These are phyloP conservation scores for Mantis religiosa DNA, from an alignment of 2,888 invertebrate genomes.

Conservation along the genomic window DNA sequence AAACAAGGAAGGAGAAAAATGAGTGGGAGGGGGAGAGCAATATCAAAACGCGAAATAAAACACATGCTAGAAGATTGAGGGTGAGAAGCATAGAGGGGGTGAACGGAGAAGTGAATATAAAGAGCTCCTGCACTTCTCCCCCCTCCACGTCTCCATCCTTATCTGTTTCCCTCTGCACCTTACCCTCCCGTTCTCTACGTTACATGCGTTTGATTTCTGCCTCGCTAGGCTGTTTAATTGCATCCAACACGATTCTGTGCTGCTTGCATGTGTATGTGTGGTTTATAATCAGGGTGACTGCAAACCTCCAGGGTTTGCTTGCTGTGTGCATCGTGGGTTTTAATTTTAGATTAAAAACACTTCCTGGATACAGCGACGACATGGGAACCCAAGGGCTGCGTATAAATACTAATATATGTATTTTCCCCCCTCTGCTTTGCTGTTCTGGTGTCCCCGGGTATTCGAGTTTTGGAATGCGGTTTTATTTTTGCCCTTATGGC, in stretches of 20 bases:
- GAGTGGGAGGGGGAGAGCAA: not conserved
- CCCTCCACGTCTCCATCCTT: not conserved
- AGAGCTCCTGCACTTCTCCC: not conserved
- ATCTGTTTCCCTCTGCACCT: not conserved
- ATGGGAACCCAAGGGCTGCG: not conserved
- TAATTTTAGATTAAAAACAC: not conserved
- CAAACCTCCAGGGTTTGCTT: not conserved
- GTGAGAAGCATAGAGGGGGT: not conserved
- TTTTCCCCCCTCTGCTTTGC: not conserved
- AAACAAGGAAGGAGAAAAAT: not conserved
- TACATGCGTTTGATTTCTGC: not conserved
- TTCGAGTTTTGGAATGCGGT: not conserved
- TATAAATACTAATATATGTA: not conserved
- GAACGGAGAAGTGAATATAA: not conserved
- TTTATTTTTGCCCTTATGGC: too few species aligned
- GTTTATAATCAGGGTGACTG: not conserved
- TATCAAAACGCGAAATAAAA: not conserved
- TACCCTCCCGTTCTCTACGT: not conserved
- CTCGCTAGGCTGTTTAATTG: not conserved
- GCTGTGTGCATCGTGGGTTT: not conserved
- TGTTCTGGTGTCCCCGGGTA: not conserved
- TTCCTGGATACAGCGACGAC: not conserved
- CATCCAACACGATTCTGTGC: not conserved
- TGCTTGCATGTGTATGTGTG: not conserved
- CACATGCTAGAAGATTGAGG: not conserved